Evolutionary conservation across 2,113 vertebrate genomes (phyloP).

Genomic region (Telmatochromis bifrenatus): DNA sequence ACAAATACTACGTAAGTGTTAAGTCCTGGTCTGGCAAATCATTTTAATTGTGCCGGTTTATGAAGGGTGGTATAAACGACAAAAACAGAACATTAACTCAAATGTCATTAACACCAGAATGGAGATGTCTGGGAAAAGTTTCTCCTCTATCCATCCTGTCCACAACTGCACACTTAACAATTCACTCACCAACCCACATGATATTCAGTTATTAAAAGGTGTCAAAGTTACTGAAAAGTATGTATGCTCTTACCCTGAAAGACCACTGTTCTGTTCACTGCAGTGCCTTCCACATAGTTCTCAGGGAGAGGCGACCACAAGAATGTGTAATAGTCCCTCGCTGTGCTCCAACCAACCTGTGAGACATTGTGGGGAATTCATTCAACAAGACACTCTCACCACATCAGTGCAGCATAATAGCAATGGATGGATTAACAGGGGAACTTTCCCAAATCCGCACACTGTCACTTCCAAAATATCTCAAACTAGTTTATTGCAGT

Average conservation of each 20-base stretch:
- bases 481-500: slow-evolving; percentile 1
- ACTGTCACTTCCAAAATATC: slow-evolving; percentile 29
- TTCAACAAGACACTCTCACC: slow-evolving; percentile 33
- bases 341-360: slow-evolving; percentile 98
- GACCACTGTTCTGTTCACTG: slow-evolving; percentile 86
- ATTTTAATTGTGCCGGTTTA: background rate
- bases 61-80: background rate
- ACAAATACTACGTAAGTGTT: background rate
- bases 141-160: slow-evolving; percentile 1
- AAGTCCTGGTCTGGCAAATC: background rate
- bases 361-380: slow-evolving; percentile 41
- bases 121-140: background rate
- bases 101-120: background rate
- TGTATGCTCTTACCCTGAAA: slow-evolving; percentile 86
- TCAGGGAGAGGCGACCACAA: slow-evolving; percentile 96
- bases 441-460: slow-evolving; percentile 15
- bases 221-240: slow-evolving; percentile 46
- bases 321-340: slow-evolving; percentile 98
- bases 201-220: slow-evolving; percentile 44
- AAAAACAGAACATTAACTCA: slow-evolving; percentile 19
- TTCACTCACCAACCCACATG: background rate
- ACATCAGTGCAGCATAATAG: slow-evolving; percentile 46
- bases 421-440: slow-evolving; percentile 20
- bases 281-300: slow-evolving; percentile 84
- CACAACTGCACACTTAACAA: slow-evolving; percentile 32